Evolutionary conservation across 2,888 invertebrate genomes (phyloP), one percentile per base, ranked within the genome.

Genomic region (Macrosoma leucophasiata): DNA sequence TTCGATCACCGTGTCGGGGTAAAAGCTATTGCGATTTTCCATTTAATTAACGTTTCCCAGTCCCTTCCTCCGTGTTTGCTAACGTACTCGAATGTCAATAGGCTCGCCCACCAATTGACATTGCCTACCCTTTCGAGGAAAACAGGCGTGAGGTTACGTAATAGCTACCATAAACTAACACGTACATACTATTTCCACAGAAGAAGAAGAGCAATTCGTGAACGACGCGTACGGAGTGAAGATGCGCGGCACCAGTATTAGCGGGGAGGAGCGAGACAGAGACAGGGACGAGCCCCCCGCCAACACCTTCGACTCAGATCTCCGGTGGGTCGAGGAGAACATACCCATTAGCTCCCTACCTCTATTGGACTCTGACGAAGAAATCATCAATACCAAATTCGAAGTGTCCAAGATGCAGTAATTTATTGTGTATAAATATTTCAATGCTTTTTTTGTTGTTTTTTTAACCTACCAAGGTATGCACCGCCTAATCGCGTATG

Each of bases 271-370:
- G 33, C 39, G 39, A 21, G 39, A 43, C 3, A 18, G 36, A 11
- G 36, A 33, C 1, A 34, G 18, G 2, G 52, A 19, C 33, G 54
- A 47, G 29, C 62, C 29, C 28, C 50, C 13, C 47, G 58, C 4
- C 15, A 68, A 68, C 42, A 68, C 87, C 69, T 23, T 77, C 2
- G 74, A 78, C 66, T 52, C 84, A 33, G 74, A 85, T 63, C 57
- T 87, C 2, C 74, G 94, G 60, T 97, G 97, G 97, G 92, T 97
- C 4, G 97, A 97, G 64, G 96, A 96, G 52, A 94, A 97, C 70
- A 96, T 97, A 49, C 95, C 95, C 1, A 87, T 92, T 14, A 88
- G 91, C 40, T 88, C 93, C 64, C 89, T 54, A 71, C 93, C 57
- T 50, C 90, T 68, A 78, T 89, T 52, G 70, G 93, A 61, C 71